These are phyloP conservation scores for Heliconius hortense DNA, from an alignment of 2,888 invertebrate species.

Conservation along the genomic window DNA sequence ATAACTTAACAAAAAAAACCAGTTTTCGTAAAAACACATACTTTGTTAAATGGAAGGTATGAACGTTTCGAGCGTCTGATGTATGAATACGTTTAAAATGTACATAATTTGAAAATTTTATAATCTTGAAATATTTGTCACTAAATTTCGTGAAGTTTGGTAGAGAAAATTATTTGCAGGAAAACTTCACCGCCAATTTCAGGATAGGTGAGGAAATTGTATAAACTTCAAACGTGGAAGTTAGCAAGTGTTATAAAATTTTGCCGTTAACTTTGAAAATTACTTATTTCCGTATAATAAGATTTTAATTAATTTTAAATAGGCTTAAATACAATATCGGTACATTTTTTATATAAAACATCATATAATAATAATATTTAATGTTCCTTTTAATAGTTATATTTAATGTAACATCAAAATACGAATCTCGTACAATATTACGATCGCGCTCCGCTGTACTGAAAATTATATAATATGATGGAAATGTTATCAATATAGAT, in stretches of 20 bases:
- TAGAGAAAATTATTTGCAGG: constrained; percentile 21
- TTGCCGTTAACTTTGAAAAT: constrained; percentile 11
- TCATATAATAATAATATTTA: not conserved
- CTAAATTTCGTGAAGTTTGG: constrained; percentile 12
- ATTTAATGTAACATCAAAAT: not conserved
- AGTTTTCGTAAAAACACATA: not conserved
- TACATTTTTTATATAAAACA: not conserved
- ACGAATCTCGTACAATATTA: not conserved
- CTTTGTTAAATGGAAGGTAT: not conserved
- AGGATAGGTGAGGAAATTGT: constrained; percentile 31
- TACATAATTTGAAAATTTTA: constrained; percentile 19
- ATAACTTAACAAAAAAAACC: no score
- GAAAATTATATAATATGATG: constrained; percentile 23
- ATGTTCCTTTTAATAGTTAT: not conserved
- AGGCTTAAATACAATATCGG: not conserved
- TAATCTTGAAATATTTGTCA: constrained; percentile 13
- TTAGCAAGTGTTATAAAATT: constrained; percentile 24
- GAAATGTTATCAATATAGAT: constrained; percentile 25
- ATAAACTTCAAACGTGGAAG: constrained; percentile 23
- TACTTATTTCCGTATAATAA: constrained; percentile 15
- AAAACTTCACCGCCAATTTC: constrained; percentile 26
- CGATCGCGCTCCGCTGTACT: constrained; percentile 14
- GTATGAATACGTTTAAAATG: constrained; percentile 4
- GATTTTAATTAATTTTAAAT: constrained; percentile 22
- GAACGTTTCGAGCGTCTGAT: not conserved